phyloP scores from a whole-genome alignment of 2,797 vertebrate genomes.

The Halcyon smyrnensis region DNA sequence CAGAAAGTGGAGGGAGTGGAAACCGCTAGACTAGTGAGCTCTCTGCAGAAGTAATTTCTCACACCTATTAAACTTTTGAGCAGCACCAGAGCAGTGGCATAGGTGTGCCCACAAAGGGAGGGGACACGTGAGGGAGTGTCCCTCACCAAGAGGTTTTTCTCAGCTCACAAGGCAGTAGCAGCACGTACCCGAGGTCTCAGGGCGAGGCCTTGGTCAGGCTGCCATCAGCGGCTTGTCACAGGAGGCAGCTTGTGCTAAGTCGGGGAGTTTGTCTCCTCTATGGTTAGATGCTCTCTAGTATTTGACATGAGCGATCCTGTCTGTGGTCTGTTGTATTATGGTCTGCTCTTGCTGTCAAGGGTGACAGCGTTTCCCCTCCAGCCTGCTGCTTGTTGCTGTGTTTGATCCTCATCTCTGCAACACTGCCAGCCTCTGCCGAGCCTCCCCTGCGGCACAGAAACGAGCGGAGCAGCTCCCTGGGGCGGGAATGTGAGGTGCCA shows the following conservation, averaged over 20 bases:
- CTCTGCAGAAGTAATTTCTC: neutral
- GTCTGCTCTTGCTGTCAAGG: neutral
- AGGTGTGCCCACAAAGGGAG: neutral
- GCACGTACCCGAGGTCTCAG: neutral
- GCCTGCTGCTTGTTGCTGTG: neutral
- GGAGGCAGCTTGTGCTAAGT: neutral
- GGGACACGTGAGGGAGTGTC: neutral
- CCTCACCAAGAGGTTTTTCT: neutral
- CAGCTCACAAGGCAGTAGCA: rapidly evolving
- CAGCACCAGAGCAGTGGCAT: rapidly evolving
- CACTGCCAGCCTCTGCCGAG: neutral
- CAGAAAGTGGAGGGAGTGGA: neutral
- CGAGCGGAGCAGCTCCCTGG: neutral
- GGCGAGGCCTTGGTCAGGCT: neutral
- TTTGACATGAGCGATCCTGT: neutral
- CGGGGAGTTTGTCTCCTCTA: neutral
- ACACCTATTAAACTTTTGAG: neutral
- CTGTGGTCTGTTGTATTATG: neutral
- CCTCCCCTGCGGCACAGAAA: neutral
- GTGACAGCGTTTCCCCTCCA: neutral
- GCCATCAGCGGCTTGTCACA: neutral
- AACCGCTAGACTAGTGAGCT: neutral
- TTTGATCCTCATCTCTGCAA: neutral
- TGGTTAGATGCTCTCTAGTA: neutral
- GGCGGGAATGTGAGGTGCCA: neutral